A percentile compares a stretch with the other conserved stretches of the same genome.
These are phyloP conservation scores for Corythaeola cristata DNA, from an alignment of 2,113 vertebrate genomes.

Conservation along the genomic window DNA sequence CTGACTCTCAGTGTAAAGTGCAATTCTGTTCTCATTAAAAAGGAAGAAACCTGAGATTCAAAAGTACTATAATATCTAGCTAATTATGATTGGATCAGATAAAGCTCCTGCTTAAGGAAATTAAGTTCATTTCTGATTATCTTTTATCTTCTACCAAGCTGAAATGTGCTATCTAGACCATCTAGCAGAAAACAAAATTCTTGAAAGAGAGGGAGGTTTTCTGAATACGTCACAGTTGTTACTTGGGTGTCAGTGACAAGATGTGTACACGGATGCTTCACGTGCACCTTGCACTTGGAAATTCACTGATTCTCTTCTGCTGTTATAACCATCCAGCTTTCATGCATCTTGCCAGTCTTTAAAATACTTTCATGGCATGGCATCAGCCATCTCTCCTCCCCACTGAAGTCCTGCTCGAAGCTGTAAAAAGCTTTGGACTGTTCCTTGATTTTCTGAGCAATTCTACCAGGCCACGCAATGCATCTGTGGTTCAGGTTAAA, in stretches of 20 bases:
- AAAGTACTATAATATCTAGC: not conserved
- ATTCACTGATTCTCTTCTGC: not conserved
- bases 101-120: not conserved
- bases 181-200: not conserved
- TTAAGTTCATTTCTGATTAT: not conserved
- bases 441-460: not conserved
- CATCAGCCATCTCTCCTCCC: not conserved
- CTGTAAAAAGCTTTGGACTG: not conserved
- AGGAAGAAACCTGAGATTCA: not conserved
- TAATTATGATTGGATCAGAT: not conserved
- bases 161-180: not conserved
- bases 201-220: not conserved
- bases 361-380: not conserved
- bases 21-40: not conserved
- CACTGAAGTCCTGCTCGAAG: not conserved
- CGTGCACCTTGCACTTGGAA: not conserved
- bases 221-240: not conserved
- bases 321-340: not conserved
- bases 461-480: not conserved
- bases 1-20: not conserved
- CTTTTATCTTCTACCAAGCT: not conserved
- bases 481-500: conserved; percentile 9
- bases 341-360: not conserved
- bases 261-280: not conserved
- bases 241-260: not conserved